phyloP scores from a whole-genome alignment of 2,888 invertebrate genomes.

The Eristalis arbustorum region DNA sequence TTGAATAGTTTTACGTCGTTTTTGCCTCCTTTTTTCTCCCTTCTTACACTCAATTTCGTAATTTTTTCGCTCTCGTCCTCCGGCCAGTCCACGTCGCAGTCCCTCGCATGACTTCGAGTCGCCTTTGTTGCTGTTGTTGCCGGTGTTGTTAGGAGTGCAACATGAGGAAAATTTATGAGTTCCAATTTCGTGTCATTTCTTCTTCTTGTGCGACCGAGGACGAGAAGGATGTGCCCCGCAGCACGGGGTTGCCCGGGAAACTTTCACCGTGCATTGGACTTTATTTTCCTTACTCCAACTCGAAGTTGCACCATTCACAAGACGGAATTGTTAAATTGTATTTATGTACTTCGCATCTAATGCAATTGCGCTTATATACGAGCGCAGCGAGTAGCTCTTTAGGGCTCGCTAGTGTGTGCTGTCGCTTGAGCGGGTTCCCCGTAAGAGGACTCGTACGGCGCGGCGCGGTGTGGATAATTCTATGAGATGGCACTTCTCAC shows the following conservation, averaged over 20 bases:
- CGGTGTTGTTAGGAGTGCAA: neutral
- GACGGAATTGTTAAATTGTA: slow-evolving; percentile 14
- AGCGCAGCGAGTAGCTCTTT: slow-evolving; percentile 12
- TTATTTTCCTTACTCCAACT: slow-evolving; percentile 1
- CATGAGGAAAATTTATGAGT: slow-evolving; percentile 25
- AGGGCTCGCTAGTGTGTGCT: neutral
- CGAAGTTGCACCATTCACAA: neutral
- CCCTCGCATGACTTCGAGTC: neutral
- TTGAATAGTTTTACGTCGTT: slow-evolving; percentile 30
- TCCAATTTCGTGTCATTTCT: slow-evolving; percentile 26
- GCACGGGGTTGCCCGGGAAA: neutral
- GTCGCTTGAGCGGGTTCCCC: neutral
- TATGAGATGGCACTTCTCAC: slow-evolving; percentile 1
- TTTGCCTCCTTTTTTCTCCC: neutral
- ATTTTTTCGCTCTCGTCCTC: neutral
- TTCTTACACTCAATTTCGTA: neutral
- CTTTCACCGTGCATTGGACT: neutral
- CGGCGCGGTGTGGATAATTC: neutral
- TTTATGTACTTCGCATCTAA: neutral
- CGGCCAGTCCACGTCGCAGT: neutral
- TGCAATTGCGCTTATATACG: neutral
- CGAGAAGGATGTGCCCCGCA: neutral
- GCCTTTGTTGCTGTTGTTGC: neutral
- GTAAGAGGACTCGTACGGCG: neutral
- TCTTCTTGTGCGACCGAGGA: neutral